A percentile compares a stretch with the other conserved stretches of the same genome.
Conservation (phyloP, 2,888 invertebrate species). For the Spisula solida region DNA sequence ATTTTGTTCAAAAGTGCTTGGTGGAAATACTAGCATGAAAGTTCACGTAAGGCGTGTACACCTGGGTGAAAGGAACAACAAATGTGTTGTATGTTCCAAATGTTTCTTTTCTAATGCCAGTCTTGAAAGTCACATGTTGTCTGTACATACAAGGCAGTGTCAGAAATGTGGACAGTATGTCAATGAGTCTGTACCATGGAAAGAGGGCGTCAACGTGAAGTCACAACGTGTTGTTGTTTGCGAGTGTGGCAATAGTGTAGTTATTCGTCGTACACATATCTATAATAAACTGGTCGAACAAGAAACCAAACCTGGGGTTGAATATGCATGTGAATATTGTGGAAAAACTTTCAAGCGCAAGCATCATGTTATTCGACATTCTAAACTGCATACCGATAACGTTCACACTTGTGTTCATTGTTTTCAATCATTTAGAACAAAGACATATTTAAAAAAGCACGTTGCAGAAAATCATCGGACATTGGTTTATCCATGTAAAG, state of each 20-base stretch:
- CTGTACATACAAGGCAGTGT: slow-evolving; percentile 48
- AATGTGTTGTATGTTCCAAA: slow-evolving; percentile 41
- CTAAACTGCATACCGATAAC: slow-evolving; percentile 2
- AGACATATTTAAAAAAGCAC: not conserved
- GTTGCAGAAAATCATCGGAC: slow-evolving; percentile 9
- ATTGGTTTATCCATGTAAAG: not conserved
- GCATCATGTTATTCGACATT: slow-evolving; percentile 19
- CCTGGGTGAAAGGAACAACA: slow-evolving; percentile 29
- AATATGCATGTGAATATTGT: slow-evolving; percentile 40
- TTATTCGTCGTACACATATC: slow-evolving; percentile 20
- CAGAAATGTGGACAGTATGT: slow-evolving; percentile 44
- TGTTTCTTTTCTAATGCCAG: slow-evolving; percentile 9
- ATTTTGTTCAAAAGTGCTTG: slow-evolving; percentile 57
- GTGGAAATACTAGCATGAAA: slow-evolving; percentile 60
- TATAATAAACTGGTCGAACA: not conserved
- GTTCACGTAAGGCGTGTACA: slow-evolving; percentile 49
- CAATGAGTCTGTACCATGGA: slow-evolving; percentile 39
- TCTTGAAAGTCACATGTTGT: slow-evolving; percentile 36
- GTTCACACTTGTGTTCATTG: slow-evolving; percentile 24
- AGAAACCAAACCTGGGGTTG: not conserved
- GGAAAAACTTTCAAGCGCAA: slow-evolving; percentile 32
- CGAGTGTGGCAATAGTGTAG: slow-evolving; percentile 29
- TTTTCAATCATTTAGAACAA: not conserved
- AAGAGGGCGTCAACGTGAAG: not conserved
- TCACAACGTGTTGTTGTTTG: not conserved